Conservation (phyloP, 2,113 vertebrate species). For the Hucho hucho region DNA sequence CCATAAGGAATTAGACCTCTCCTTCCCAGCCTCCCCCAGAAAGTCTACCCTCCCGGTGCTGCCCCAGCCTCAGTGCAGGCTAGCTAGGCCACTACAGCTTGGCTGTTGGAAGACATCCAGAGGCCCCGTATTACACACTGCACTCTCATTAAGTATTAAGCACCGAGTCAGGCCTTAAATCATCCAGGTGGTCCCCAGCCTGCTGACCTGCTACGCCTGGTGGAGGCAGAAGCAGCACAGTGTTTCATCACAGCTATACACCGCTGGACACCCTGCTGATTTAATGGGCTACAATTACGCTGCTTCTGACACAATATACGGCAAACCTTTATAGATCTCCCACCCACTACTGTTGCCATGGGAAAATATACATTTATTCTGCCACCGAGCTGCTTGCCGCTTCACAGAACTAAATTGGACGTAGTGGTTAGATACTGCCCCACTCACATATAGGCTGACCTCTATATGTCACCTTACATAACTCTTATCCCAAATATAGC, state of each 20-base stretch:
- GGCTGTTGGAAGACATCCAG: slow-evolving; percentile 42
- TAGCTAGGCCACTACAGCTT: slow-evolving; percentile 24
- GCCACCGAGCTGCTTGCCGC: no score
- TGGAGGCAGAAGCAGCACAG: slow-evolving; percentile 35
- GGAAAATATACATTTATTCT: no score
- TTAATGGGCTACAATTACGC: slow-evolving; percentile 66
- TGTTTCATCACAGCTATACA: slow-evolving; percentile 52
- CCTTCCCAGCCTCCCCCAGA: slow-evolving; percentile 17
- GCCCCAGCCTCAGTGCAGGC: slow-evolving; percentile 26
- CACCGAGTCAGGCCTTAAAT: slow-evolving; percentile 57
- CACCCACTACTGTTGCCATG: slow-evolving; percentile 34
- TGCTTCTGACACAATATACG: slow-evolving; percentile 61
- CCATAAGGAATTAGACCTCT: no score
- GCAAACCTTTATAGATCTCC: slow-evolving; percentile 62
- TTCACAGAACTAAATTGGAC: no score
- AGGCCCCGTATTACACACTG: slow-evolving; percentile 34
- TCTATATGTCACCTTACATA: no score
- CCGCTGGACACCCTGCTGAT: slow-evolving; percentile 55
- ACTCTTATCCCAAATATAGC: no score
- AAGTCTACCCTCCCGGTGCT: slow-evolving; percentile 15
- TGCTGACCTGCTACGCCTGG: slow-evolving; percentile 52
- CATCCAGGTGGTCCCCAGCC: slow-evolving; percentile 52
- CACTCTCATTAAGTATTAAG: slow-evolving; percentile 65
- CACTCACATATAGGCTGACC: no score
- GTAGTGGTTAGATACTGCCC: no score